A percentile compares a stretch with the other conserved stretches of the same genome.
Conservation (phyloP, 2,797 vertebrate species). For the Falco naumanni region DNA sequence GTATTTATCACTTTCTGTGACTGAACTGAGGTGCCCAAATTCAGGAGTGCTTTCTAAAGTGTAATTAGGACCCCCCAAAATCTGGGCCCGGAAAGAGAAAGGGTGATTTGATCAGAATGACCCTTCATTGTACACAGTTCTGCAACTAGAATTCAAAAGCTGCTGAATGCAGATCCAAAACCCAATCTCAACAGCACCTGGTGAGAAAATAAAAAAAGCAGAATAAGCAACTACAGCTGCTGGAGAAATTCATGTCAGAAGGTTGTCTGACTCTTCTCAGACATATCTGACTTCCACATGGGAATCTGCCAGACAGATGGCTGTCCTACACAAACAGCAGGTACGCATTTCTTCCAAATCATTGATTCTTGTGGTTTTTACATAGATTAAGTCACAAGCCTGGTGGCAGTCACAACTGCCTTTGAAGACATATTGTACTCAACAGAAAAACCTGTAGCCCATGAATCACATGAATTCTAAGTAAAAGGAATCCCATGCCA, state of each 20-base stretch:
- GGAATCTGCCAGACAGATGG: slow-evolving; percentile 43
- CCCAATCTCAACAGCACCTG: not conserved
- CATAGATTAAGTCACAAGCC: not conserved
- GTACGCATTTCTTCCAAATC: slow-evolving; percentile 38
- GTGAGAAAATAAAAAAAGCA: not conserved
- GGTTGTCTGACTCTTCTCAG: not conserved
- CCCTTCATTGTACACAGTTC: not conserved
- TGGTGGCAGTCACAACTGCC: not conserved
- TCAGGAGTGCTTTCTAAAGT: not conserved
- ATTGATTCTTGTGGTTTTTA: not conserved
- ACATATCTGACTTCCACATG: not conserved
- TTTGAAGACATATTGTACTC: not conserved
- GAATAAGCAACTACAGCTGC: not conserved
- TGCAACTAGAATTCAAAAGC: not conserved
- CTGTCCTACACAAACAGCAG: slow-evolving; percentile 29
- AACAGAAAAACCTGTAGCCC: slow-evolving; percentile 11
- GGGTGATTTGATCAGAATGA: not conserved
- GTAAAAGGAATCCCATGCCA: not conserved
- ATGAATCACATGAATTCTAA: slow-evolving; percentile 26
- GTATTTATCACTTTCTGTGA: not conserved
- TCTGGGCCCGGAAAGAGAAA: not conserved
- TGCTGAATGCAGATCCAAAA: not conserved
- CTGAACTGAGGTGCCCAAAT: not conserved
- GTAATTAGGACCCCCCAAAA: not conserved
- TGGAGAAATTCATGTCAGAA: slow-evolving; percentile 3